These are phyloP conservation scores for Idaea aversata DNA, from an alignment of 2,888 invertebrate genomes.

Conservation along the genomic window DNA sequence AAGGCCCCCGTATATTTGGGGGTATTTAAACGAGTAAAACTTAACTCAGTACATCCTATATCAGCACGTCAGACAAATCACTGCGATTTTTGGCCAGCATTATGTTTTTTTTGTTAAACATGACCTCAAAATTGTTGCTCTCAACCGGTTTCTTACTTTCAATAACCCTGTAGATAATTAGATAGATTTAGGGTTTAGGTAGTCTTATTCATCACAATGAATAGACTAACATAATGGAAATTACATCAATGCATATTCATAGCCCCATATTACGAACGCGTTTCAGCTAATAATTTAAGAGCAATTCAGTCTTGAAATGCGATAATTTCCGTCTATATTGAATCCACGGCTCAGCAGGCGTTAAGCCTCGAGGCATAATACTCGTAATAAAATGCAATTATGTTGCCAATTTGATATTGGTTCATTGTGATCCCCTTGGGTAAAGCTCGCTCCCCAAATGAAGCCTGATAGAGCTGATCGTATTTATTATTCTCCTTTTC, in stretches of 20 bases:
- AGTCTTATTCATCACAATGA: no score
- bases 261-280: not conserved
- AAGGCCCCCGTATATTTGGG: no score
- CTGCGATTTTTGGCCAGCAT: no score
- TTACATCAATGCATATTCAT: slow-evolving; percentile 7
- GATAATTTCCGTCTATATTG: slow-evolving; percentile 29
- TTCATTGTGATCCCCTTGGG: slow-evolving; percentile 49
- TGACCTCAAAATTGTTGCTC: no score
- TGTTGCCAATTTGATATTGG: slow-evolving; percentile 63
- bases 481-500: slow-evolving; percentile 6
- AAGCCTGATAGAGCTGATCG: slow-evolving; percentile 12
- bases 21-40: no score
- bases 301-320: slow-evolving; percentile 6
- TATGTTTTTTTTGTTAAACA: no score
- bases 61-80: no score
- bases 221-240: not conserved
- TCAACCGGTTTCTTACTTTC: no score
- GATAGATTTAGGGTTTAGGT: no score
- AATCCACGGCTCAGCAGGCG: slow-evolving; percentile 26
- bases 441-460: slow-evolving; percentile 40
- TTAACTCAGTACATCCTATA: no score
- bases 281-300: slow-evolving; percentile 3
- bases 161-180: no score
- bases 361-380: slow-evolving; percentile 35
- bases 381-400: slow-evolving; percentile 37